Evolutionary conservation across 2,888 invertebrate genomes (phyloP), one percentile per base, ranked within the genome.

Genomic region (Pheosia gnoma): DNA sequence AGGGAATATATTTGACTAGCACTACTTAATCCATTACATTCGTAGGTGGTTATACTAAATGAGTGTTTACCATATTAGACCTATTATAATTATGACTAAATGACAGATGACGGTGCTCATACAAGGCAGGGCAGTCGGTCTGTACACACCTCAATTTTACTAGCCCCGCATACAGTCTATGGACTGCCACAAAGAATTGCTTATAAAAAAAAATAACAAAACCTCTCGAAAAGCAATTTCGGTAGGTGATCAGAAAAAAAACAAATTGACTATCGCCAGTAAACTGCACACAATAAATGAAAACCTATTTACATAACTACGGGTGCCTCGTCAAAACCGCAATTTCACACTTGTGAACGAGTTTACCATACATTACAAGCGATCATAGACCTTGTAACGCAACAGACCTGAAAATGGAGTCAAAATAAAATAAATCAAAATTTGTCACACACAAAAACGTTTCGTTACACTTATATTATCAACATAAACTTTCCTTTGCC

Each of bases 391-490:
- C 5, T 70, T 65, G 65, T 57, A 49, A 10, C 41, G 5, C 56
- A 59, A 36, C 54, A n/a, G 36, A 43, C 11, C 36, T 56, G 54
- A 60, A 52, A 59, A 58, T 57, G 58, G 57, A 57, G 60, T 59
- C 65, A 58, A 70, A 69, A 69, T 68, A 60, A 73, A 74, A 70
- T 77, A 66, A 62, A 71, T 72, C 70, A 66, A 69, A 76, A 78
- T 79, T 78, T 70, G 76, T 77, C 72, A 72, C 78, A 78, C 71
- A 72, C 69, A 68, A 69, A 63, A 60, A 71, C 59, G 60, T 74
- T 78, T 78, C 74, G 76, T 79, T 69, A 74, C 80, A 80, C 72
- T 67, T 63, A 65, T 62, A 70, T 63, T 68, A 74, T 74, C 75
- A 77, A 79, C 79, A 79, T 76, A 78, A 78, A 79, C 76, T 73